Evolutionary conservation across 1,140 invertebrate species (phyloP).

Genomic region (Apolygus lucorum): DNA sequence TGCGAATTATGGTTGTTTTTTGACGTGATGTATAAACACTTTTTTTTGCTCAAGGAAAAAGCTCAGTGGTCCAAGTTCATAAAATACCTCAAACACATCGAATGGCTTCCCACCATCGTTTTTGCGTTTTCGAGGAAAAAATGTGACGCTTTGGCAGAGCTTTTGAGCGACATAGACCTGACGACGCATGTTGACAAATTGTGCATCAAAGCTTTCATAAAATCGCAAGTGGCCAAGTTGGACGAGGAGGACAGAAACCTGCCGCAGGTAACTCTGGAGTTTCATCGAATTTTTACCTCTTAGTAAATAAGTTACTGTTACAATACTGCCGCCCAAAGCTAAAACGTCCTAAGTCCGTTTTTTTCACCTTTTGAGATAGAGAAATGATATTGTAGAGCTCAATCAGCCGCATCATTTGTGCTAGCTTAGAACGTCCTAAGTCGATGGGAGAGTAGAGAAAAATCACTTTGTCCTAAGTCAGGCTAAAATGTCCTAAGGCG

Average conservation of each 20-base stretch:
- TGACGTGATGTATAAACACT: no score
- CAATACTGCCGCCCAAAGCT: no score
- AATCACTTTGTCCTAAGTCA: no score
- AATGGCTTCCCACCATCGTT: slow-evolving; percentile 85
- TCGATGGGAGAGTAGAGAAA: no score
- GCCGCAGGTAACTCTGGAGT: slow-evolving; percentile 79
- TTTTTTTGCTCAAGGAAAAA: no score
- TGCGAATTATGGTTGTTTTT: no score
- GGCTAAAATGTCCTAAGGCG: no score
- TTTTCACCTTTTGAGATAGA: no score
- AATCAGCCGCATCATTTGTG: no score
- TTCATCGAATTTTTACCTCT: slow-evolving; percentile 4
- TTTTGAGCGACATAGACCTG: slow-evolving; percentile 69
- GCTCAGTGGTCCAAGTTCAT: slow-evolving; percentile 40
- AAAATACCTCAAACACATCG: slow-evolving; percentile 62
- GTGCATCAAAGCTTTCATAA: slow-evolving; percentile 74
- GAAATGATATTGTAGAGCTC: no score
- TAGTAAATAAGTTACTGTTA: neutral
- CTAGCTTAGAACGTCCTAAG: no score
- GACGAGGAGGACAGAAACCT: slow-evolving; percentile 67
- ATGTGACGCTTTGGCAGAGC: slow-evolving; percentile 66
- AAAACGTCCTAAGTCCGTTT: no score
- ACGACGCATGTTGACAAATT: slow-evolving; percentile 66
- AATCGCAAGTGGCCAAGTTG: slow-evolving; percentile 67
- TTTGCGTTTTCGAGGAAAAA: slow-evolving; percentile 89